Conservation (phyloP, 1,140 invertebrate species). For the Plodia interpunctella region DNA sequence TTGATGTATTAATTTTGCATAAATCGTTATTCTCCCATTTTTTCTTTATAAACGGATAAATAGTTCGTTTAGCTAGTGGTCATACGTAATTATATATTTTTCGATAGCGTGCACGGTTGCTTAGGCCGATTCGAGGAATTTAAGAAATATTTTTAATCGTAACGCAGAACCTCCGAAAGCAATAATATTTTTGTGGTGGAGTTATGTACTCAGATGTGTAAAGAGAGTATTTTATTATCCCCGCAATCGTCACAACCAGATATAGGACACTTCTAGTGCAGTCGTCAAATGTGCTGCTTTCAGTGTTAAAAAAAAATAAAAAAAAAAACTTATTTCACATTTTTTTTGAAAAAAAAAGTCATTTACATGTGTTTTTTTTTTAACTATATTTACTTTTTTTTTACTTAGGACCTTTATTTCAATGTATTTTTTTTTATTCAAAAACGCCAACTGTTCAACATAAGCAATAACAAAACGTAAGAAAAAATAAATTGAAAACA, state of each 20-base stretch:
- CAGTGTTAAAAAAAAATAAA: constrained; percentile 6
- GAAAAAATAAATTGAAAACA: constrained; percentile 21
- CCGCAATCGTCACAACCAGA: constrained; percentile 60
- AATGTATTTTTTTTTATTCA: no score
- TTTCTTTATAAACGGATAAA: constrained; percentile 46
- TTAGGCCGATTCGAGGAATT: constrained; percentile 44
- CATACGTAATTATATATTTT: constrained; percentile 61
- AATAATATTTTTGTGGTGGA: constrained; percentile 75
- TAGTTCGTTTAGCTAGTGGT: constrained; percentile 75
- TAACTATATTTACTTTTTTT: neutral
- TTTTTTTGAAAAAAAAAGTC: neutral
- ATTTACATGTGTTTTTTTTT: neutral
- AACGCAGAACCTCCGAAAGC: constrained; percentile 67
- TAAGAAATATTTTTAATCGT: constrained; percentile 64
- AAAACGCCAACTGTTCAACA: neutral
- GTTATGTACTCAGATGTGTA: constrained; percentile 61
- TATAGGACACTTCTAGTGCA: constrained; percentile 66
- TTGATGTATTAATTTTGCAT: constrained; percentile 74
- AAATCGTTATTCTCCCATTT: constrained; percentile 57
- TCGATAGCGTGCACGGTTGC: constrained; percentile 69
- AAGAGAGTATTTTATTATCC: constrained; percentile 70
- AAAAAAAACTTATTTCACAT: neutral
- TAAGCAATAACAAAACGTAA: neutral
- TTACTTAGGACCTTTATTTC: no score
- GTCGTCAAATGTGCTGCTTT: constrained; percentile 46